phyloP scores from a whole-genome alignment of 2,113 vertebrate species.

The Rafetus swinhoei region DNA sequence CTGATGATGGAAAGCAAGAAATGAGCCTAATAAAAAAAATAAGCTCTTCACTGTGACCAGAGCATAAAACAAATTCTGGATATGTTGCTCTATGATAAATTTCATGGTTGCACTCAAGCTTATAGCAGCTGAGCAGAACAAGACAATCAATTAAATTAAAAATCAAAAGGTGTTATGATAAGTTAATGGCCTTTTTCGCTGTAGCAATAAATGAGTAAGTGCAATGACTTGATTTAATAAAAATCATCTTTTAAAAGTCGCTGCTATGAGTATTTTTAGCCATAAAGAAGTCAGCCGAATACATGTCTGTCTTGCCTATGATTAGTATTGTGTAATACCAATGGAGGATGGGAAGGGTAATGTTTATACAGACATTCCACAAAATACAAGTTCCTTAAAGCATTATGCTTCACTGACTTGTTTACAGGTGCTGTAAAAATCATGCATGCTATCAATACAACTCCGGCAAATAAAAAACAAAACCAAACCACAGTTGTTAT shows the following conservation, averaged over 20 bases:
- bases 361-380: conserved; percentile 77
- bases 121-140: conserved; percentile 47
- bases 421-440: conserved; percentile 79
- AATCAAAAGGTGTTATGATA: conserved; percentile 55
- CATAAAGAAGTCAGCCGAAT: conserved; percentile 60
- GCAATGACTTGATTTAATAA: conserved; percentile 82
- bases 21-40: background rate
- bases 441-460: conserved; percentile 69
- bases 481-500: background rate
- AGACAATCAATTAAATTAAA: conserved; percentile 79
- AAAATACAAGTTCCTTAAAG: conserved; percentile 52
- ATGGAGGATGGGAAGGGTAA: conserved; percentile 11
- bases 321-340: conserved; percentile 37
- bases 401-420: conserved; percentile 69
- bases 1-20: conserved; percentile 34
- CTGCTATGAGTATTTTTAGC: conserved; percentile 81
- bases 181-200: conserved; percentile 77
- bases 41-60: conserved; percentile 54
- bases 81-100: conserved; percentile 10
- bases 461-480: conserved; percentile 56
- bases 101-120: conserved; percentile 51
- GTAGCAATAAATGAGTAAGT: conserved; percentile 85
- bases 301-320: conserved; percentile 59
- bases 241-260: conserved; percentile 71
- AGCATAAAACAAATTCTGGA: conserved; percentile 4